Conservation (phyloP, 1,140 invertebrate species). For the Achroia grisella region DNA sequence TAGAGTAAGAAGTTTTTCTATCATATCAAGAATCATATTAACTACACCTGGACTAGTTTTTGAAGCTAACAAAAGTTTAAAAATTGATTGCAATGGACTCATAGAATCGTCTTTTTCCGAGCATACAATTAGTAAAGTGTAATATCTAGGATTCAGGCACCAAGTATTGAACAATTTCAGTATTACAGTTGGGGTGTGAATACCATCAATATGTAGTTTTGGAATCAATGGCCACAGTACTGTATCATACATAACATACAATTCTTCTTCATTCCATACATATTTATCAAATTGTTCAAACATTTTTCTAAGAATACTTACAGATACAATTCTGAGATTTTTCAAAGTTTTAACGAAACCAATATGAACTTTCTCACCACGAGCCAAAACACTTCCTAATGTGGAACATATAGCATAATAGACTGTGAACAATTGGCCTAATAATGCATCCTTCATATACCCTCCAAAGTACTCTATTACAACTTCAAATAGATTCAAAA, state of each 20-base stretch:
- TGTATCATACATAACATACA: slow-evolving; percentile 84
- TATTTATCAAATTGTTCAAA: slow-evolving; percentile 88
- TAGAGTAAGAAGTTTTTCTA: slow-evolving; percentile 85
- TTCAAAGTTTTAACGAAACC: slow-evolving; percentile 80
- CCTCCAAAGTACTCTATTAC: slow-evolving; percentile 91
- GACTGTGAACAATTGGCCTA: slow-evolving; percentile 83
- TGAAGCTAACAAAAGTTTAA: slow-evolving; percentile 79
- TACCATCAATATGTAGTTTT: slow-evolving; percentile 85
- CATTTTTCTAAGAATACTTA: slow-evolving; percentile 80
- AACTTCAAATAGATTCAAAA: slow-evolving; percentile 84
- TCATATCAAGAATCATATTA: slow-evolving; percentile 83
- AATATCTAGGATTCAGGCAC: slow-evolving; percentile 85
- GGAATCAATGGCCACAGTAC: slow-evolving; percentile 87
- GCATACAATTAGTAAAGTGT: slow-evolving; percentile 80
- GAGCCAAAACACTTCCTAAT: slow-evolving; percentile 75
- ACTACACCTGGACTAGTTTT: slow-evolving; percentile 80
- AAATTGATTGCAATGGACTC: slow-evolving; percentile 78
- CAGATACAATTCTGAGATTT: slow-evolving; percentile 76
- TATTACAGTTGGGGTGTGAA: slow-evolving; percentile 87
- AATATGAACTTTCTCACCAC: slow-evolving; percentile 73
- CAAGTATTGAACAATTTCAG: slow-evolving; percentile 86
- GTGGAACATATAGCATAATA: slow-evolving; percentile 81
- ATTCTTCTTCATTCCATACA: slow-evolving; percentile 79
- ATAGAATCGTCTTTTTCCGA: slow-evolving; percentile 56
- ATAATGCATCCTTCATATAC: slow-evolving; percentile 78